Evolutionary conservation across 92 coral and sea anemone genomes (phyloP).

Genomic region (Zoanthus solanderi): DNA sequence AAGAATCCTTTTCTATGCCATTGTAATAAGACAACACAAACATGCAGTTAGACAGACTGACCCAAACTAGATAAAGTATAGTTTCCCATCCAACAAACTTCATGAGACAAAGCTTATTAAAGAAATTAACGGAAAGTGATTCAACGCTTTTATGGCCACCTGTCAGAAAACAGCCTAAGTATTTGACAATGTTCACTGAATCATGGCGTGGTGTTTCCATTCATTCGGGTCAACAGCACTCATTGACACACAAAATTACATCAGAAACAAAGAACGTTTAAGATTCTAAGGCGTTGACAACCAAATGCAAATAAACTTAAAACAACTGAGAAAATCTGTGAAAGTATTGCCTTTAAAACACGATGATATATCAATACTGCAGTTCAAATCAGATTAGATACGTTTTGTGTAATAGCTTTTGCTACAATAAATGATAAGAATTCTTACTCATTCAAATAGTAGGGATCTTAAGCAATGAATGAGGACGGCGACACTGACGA

Average conservation of each 20-base stretch:
- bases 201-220: constrained; percentile 30
- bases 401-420: too few species aligned
- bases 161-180: neutral
- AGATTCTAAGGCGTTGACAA: neutral
- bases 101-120: constrained; percentile 35
- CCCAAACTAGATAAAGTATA: neutral
- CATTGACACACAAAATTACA: constrained; percentile 51
- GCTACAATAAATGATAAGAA: too few species aligned
- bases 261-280: constrained; percentile 63
- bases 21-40: constrained; percentile 25
- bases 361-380: too few species aligned
- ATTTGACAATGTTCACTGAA: constrained; percentile 5
- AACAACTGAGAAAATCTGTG: too few species aligned
- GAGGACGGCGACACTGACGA: too few species aligned
- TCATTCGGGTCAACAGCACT: constrained; percentile 23
- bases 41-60: neutral
- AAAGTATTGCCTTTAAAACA: too few species aligned
- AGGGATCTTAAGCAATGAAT: too few species aligned
- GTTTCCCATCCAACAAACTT: constrained; percentile 23
- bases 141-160: neutral
- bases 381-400: too few species aligned
- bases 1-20: constrained; percentile 80
- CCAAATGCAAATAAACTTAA: too few species aligned
- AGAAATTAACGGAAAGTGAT: neutral
- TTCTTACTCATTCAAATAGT: too few species aligned